Evolutionary conservation across 2,113 vertebrate genomes (phyloP).

Genomic region (Petrocephalus microphthalmus): DNA sequence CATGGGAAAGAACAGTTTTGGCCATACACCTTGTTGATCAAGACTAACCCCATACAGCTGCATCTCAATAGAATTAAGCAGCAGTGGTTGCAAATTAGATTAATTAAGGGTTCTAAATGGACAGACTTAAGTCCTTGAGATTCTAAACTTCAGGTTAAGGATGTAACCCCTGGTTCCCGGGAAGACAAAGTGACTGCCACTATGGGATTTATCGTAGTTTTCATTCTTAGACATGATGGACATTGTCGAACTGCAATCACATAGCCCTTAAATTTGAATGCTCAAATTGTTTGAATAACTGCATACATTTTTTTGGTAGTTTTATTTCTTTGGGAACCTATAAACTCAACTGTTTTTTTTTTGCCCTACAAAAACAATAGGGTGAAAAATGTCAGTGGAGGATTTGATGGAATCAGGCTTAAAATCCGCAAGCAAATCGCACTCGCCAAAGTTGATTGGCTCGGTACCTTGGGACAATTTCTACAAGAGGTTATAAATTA

Average conservation of each 20-base stretch:
- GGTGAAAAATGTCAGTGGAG: too few species aligned
- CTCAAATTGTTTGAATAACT: background rate
- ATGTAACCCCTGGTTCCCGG: constrained; percentile 17
- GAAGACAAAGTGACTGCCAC: background rate
- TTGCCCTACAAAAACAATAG: background rate
- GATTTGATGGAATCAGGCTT: background rate
- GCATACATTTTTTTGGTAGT: background rate
- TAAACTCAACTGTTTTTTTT: background rate
- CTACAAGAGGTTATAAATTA: background rate
- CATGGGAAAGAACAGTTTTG: constrained; percentile 22
- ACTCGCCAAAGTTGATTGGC: background rate
- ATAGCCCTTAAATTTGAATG: background rate
- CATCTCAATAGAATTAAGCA: constrained; percentile 9
- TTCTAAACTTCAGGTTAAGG: constrained; percentile 23
- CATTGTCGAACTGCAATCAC: background rate
- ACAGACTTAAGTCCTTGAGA: constrained; percentile 20
- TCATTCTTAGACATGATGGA: background rate
- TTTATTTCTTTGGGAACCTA: background rate
- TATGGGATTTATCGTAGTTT: background rate
- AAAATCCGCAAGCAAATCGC: background rate
- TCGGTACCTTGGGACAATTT: background rate
- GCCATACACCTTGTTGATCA: constrained; percentile 21
- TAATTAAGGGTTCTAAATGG: constrained; percentile 23
- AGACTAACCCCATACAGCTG: constrained; percentile 18
- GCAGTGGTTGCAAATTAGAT: constrained; percentile 21